Conservation (phyloP, 1,140 invertebrate species). For the Lordiphosa collinella region DNA sequence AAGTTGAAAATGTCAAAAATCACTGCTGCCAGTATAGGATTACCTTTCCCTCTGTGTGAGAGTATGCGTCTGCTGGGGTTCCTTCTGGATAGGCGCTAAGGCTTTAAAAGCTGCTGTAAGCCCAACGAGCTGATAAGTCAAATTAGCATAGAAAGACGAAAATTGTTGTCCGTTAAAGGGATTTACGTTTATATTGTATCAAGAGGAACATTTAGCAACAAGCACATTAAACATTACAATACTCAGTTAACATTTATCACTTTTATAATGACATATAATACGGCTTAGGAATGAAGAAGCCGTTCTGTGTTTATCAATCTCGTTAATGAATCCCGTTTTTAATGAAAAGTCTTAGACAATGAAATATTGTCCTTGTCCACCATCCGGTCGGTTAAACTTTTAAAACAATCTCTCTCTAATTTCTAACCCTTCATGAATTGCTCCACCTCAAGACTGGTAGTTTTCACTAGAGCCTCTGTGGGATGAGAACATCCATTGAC, state of each 20-base stretch:
- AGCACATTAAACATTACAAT: conserved; percentile 26
- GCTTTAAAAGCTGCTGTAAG: conserved; percentile 32
- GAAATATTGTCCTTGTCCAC: no score
- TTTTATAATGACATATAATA: conserved; percentile 16
- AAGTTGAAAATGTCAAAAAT: conserved; percentile 60
- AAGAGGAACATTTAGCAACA: conserved; percentile 14
- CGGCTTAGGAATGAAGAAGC: neutral
- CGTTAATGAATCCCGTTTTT: neutral
- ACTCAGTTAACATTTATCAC: conserved; percentile 30
- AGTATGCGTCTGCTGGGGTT: conserved; percentile 1
- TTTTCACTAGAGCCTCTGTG: conserved; percentile 24
- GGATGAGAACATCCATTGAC: conserved; percentile 62
- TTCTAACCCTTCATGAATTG: conserved; percentile 26
- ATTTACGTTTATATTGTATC: conserved; percentile 37
- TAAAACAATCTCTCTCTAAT: neutral
- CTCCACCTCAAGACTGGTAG: conserved; percentile 39
- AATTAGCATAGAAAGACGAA: conserved; percentile 58
- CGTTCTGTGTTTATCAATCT: neutral
- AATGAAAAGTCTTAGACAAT: neutral
- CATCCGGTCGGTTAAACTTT: no score
- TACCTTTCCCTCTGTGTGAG: conserved; percentile 14
- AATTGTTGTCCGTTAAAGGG: conserved; percentile 32
- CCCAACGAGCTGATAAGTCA: conserved; percentile 51
- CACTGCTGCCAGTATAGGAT: conserved; percentile 40
- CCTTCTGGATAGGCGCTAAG: conserved; percentile 6